A percentile compares a stretch with the other conserved stretches of the same genome.
Conservation (phyloP, 2,113 vertebrate species). For the Saimiri boliviensis region DNA sequence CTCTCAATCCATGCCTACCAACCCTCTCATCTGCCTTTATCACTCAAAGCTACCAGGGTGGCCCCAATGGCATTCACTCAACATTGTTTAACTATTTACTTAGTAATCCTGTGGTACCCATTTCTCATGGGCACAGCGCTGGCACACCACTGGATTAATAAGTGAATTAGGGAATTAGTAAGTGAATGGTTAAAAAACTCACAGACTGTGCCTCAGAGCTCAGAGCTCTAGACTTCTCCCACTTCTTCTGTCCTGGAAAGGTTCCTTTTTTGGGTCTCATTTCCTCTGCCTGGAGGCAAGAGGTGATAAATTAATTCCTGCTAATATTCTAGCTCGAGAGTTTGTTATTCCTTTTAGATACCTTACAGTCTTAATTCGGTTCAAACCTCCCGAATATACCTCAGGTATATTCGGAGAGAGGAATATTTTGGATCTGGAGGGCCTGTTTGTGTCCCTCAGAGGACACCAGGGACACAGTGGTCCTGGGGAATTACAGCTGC, state of each 20-base stretch:
- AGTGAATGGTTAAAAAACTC: neutral
- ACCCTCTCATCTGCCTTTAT: neutral
- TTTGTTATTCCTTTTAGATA: neutral
- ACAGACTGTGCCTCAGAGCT: neutral
- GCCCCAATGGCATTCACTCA: neutral
- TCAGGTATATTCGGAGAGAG: neutral
- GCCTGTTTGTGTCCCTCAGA: neutral
- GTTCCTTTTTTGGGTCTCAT: neutral
- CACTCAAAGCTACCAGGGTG: neutral
- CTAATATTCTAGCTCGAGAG: neutral
- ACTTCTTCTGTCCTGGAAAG: neutral
- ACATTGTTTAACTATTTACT: neutral
- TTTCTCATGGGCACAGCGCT: neutral
- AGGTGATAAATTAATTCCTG: neutral
- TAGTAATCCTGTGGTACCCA: too few species aligned
- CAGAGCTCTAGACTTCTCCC: neutral
- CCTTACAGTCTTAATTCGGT: neutral
- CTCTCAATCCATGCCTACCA: rapidly evolving
- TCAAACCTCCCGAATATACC: neutral
- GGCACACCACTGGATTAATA: neutral
- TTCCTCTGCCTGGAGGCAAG: neutral
- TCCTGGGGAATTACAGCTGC: neutral
- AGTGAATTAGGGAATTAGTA: neutral
- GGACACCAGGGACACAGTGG: neutral
- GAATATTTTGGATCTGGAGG: neutral